Base-by-base conservation (phyloP, 1,140 invertebrate species). In the Delia radicum region DNA sequence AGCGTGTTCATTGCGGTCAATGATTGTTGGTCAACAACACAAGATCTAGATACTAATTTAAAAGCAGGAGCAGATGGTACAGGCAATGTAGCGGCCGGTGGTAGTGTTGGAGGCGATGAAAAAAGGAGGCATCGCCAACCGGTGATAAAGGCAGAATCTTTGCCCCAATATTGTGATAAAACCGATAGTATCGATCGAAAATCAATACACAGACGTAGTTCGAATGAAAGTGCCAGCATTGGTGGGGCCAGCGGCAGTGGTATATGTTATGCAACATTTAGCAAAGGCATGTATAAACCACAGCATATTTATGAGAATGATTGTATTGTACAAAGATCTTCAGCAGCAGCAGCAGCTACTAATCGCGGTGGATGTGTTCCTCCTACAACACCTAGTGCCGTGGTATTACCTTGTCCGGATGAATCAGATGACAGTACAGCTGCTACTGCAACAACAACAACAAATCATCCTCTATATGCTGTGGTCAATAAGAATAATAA, bases 401-500 rank as follows among this genome's bases (percentile, higher is more conserved):
- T 18, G 21, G 18, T n/a, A n/a, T 10, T 69, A 12, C 29, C 18
- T 18, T 21, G 46, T 55, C 18, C 46, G 24, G 48, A 21, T 21
- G 6, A 7, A 55, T 55, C 21, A 18, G 48, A 74, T 72, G 31
- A 27, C 6, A 73, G n/a, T 28, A 46, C 65, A 13, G 26, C 33
- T 74, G 31, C 37, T 72, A 21, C 61, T 29, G 48, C 10, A n/a
- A n/a, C 63, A 61, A 62, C 65, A n/a, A 24, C 75, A 75, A 27
- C 28, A 18, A 61, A 77, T 63, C 78, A 82, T 24, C 82, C 84
- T 6, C 82, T 86, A 10, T 86, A 86, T 76, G 84, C 85, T 12
- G 81, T 86, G 71, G 83, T 86, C 3, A 86, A 86, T 76, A 86
- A 86, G 75, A 81, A 83, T 73, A 82, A 86, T 75, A 86, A 85